Evolutionary conservation across 2,888 invertebrate species (phyloP), one percentile per base, ranked within the genome.

Genomic region (Cinara cedri): DNA sequence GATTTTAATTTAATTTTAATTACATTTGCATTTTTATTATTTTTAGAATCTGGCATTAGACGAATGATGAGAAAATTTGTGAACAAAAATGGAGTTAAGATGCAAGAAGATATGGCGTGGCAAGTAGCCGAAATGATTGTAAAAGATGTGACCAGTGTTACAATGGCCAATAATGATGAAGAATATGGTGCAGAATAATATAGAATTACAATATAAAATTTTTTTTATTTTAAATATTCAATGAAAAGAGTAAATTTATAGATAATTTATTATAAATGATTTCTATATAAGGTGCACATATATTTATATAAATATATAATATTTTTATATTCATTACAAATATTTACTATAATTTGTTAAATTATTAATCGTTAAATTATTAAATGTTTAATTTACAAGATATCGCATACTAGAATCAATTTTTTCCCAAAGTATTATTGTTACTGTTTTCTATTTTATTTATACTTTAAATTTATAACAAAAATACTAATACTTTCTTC

Each of bases 101-200:
- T 92, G 68, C 93, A 97, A 87, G 97, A 98, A 87, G 97, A 97
- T 86, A 92, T 97, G 89, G 98, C 98, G 8, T 95, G 97, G 93
- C 94, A 96, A 88, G 94, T 97, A 82, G 97, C 98, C 42, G 95
- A 96, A 87, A 96, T 96, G 94, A 98, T 98, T 85, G 92, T 98
- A 62, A 94, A 93, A 86, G 97, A 97, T 88, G 93, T 98, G 81
- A 96, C 96, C 60, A 93, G 90, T 86, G 89, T 96, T 84, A 96
- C 96, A 46, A 88, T 93, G 87, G 87, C 87, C 81, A 84, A 83
- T 26, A 51, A 71, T 34, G 42, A 62, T 49, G 82, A 81, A 44
- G 81, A 80, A 44, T 72, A 72, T 57, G 72, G n/a, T 46, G 44
- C 63, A 60, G 81, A 82, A 62, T 72, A 72, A 74, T 42, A 62